These are phyloP conservation scores for Euwallacea similis DNA, from an alignment of 1,140 invertebrate species.

Conservation along the genomic window DNA sequence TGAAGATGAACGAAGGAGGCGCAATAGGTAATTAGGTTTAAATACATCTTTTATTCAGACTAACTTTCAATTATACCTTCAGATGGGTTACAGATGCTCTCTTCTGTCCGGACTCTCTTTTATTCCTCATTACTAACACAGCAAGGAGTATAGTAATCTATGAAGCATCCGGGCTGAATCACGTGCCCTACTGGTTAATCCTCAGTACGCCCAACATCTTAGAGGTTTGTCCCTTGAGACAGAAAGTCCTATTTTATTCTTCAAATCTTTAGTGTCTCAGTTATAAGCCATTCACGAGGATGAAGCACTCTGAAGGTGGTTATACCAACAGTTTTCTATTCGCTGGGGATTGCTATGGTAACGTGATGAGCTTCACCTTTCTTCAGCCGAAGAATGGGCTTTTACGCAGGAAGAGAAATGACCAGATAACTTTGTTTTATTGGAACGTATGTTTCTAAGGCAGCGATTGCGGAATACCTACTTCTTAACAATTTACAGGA, in stretches of 20 bases:
- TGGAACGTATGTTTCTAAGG: slow-evolving; percentile 55
- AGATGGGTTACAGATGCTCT: slow-evolving; percentile 62
- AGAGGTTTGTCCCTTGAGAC: slow-evolving; percentile 33
- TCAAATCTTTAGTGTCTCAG: slow-evolving; percentile 52
- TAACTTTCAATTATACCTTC: not conserved
- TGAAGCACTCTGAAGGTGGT: not conserved
- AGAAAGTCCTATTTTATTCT: not conserved
- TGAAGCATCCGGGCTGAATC: slow-evolving; percentile 57
- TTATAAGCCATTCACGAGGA: slow-evolving; percentile 44
- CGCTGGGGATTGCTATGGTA: slow-evolving; percentile 57
- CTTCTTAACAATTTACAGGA: slow-evolving; percentile 47
- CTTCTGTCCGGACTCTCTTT: slow-evolving; percentile 57
- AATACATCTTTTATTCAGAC: not conserved
- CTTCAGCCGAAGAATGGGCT: slow-evolving; percentile 55
- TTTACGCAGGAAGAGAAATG: slow-evolving; percentile 55
- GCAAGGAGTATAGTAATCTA: slow-evolving; percentile 60
- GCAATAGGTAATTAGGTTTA: slow-evolving; percentile 49
- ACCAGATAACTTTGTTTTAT: slow-evolving; percentile 58
- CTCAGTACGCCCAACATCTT: slow-evolving; percentile 57
- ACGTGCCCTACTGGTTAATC: slow-evolving; percentile 58
- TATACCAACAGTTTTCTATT: slow-evolving; percentile 52
- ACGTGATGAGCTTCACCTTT: slow-evolving; percentile 55
- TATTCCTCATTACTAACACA: slow-evolving; percentile 56
- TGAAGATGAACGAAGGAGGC: slow-evolving; percentile 49
- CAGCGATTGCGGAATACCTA: not conserved